Percentiles rank a stretch among this genome's conserved stretches.
Conservation (phyloP, 2,113 vertebrate genomes). For the Sceloporus undulatus region DNA sequence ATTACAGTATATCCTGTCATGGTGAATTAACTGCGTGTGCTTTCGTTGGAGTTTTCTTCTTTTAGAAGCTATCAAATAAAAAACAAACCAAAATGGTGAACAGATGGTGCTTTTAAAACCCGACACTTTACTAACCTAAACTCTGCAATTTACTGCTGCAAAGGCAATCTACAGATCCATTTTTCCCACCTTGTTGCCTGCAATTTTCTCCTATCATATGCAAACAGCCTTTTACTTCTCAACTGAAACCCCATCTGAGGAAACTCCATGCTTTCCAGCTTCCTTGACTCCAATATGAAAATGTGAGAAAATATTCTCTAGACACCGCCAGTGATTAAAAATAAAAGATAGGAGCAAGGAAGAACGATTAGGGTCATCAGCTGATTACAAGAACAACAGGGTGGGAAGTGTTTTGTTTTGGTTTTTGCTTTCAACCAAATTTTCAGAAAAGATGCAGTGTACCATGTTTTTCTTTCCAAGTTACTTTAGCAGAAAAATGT, state of each 20-base stretch:
- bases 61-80: constrained; percentile 9
- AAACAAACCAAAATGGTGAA: constrained; percentile 5
- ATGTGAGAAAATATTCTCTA: neutral
- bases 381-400: neutral
- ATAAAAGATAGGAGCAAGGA: neutral
- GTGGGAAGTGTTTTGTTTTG: neutral
- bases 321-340: neutral
- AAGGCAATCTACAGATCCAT: constrained; percentile 16
- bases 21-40: constrained; percentile 7
- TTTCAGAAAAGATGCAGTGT: neutral
- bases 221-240: constrained; percentile 7
- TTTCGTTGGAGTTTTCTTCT: neutral
- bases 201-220: constrained; percentile 16
- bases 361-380: neutral
- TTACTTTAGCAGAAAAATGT: no score
- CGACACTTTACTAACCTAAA: constrained; percentile 3
- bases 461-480: neutral
- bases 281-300: neutral
- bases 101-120: constrained; percentile 8
- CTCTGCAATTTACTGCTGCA: constrained; percentile 20
- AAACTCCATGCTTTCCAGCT: neutral
- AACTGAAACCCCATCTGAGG: neutral
- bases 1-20: neutral
- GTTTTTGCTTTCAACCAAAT: neutral
- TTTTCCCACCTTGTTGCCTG: constrained; percentile 26